phyloP scores from a whole-genome alignment of 2,797 vertebrate genomes.

The Champsocephalus gunnari region DNA sequence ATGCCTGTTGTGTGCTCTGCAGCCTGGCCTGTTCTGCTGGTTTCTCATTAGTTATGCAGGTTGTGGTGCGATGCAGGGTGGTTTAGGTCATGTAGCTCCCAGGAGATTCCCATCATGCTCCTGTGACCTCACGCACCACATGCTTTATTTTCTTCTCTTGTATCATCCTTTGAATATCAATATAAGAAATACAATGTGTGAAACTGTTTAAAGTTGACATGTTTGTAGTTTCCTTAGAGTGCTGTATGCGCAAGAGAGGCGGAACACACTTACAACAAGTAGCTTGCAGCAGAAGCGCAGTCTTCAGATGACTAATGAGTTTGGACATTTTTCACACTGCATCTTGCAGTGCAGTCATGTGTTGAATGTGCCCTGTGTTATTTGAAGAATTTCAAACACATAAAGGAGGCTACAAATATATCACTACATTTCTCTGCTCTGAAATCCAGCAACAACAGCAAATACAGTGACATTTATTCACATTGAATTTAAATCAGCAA shows the following conservation, averaged over 20 bases:
- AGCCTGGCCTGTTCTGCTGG: conserved; percentile 6
- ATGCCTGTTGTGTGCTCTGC: not conserved
- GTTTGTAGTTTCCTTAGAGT: not conserved
- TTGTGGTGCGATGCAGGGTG: not conserved
- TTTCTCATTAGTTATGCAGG: conserved; percentile 49
- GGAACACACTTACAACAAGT: not conserved
- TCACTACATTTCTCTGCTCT: not conserved
- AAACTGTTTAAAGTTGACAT: not conserved
- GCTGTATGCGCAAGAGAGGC: not conserved
- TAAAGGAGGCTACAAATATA: too few relatives aligned
- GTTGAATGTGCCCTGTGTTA: not conserved
- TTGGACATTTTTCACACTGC: not conserved
- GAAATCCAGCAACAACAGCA: not conserved
- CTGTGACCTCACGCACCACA: conserved; percentile 40
- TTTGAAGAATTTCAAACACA: not conserved
- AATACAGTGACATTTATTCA: not conserved
- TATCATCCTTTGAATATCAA: not conserved
- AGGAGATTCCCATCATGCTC: conserved; percentile 33
- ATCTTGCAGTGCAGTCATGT: too few relatives aligned
- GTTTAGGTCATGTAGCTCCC: conserved; percentile 50
- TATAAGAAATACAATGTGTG: not conserved
- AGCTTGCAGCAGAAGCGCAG: not conserved
- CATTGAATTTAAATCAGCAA: not conserved
- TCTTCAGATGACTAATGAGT: not conserved
- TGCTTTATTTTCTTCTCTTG: conserved; percentile 16